A percentile compares a stretch with the other conserved stretches of the same genome.
phyloP scores from a whole-genome alignment of 2,888 invertebrate genomes.

The Drosophila neotestacea region DNA sequence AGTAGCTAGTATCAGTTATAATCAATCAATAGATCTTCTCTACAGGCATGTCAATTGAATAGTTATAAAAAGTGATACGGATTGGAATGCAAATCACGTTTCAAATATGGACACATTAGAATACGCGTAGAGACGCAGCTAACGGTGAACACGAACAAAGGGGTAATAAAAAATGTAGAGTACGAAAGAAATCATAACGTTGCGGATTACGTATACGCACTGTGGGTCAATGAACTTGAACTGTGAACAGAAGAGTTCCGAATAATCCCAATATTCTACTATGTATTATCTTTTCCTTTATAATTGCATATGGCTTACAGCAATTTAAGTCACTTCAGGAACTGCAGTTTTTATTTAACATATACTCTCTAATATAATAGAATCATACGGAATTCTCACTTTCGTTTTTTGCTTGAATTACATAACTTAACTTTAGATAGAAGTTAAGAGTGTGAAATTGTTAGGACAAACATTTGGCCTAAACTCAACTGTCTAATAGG shows the following conservation, averaged over 20 bases:
- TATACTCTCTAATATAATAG: conserved; percentile 36
- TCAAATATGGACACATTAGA: conserved; percentile 73
- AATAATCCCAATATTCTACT: background rate
- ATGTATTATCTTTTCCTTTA: background rate
- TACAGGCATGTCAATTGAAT: conserved; percentile 1
- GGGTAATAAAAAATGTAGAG: conserved; percentile 67
- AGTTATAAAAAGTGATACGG: background rate
- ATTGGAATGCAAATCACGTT: conserved; percentile 64
- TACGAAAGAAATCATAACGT: conserved; percentile 61
- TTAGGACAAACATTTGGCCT: conserved; percentile 34
- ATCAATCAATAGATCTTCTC: background rate
- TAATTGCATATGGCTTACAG: background rate
- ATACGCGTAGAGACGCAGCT: conserved; percentile 38
- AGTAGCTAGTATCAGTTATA: conserved; percentile 1
- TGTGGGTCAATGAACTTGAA: conserved; percentile 67
- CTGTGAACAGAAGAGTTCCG: background rate
- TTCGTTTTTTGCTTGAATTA: conserved; percentile 61
- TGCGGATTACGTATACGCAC: conserved; percentile 50
- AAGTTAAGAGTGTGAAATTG: conserved; percentile 15
- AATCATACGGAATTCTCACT: conserved; percentile 56
- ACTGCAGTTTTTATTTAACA: conserved; percentile 30
- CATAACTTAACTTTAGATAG: conserved; percentile 31
- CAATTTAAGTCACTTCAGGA: conserved; percentile 7
- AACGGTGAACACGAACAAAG: conserved; percentile 68
- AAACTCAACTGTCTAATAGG: conserved; percentile 7